A percentile compares a stretch with the other conserved stretches of the same genome.
These are phyloP conservation scores for Malacoraja senta DNA, from an alignment of 2,797 vertebrate genomes.

Conservation along the genomic window DNA sequence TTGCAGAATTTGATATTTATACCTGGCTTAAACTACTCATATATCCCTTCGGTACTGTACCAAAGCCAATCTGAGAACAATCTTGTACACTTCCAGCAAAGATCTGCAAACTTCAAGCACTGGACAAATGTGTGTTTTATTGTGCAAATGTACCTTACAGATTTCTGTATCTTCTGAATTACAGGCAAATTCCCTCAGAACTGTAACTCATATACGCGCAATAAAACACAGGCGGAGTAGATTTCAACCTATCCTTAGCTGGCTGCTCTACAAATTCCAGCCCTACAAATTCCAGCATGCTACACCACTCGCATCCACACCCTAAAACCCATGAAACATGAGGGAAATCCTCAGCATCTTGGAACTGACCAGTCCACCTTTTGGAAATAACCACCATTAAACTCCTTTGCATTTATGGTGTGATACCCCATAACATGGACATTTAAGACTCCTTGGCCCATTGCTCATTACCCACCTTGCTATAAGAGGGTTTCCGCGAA, in stretches of 20 bases:
- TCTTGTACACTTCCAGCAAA: not conserved
- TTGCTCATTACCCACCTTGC: constrained; percentile 70
- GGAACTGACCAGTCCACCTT: not conserved
- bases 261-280: not conserved
- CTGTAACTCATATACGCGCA: not conserved
- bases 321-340: not conserved
- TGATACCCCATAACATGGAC: not conserved
- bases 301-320: not conserved
- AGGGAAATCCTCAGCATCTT: not conserved
- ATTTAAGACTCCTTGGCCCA: constrained; percentile 43
- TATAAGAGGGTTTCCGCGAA: constrained; percentile 79
- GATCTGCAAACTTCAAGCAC: not conserved
- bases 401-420: not conserved
- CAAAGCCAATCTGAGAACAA: not conserved
- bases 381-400: no score
- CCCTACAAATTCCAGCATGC: no score
- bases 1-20: not conserved
- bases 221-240: not conserved
- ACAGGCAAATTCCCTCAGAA: not conserved
- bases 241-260: not conserved
- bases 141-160: not conserved
- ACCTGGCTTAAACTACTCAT: not conserved
- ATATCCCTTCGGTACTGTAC: not conserved
- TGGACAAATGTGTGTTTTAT: not conserved
- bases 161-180: not conserved